Evolutionary conservation across 2,888 invertebrate species (phyloP), one percentile per base, ranked within the genome.

Genomic region (Koerneria pararmatus): DNA sequence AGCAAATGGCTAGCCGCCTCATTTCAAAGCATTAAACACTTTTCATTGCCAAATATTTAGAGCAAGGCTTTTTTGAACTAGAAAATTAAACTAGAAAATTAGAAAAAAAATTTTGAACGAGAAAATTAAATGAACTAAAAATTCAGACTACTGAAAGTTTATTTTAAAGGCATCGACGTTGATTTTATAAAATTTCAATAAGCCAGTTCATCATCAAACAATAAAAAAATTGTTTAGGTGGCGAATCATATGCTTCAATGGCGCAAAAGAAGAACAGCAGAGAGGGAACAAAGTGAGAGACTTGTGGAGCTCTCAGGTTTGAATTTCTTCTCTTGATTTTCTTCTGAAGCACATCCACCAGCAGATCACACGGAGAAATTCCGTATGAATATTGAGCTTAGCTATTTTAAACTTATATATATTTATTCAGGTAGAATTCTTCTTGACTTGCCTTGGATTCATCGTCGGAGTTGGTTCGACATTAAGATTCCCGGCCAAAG

Each of bases 381-480:
- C n/a, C n/a, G n/a, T n/a, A n/a, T n/a, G 49, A 60, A 29, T 34
- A 60, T 48, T 32, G 3, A 19, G 15, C n/a, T 24, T 8, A 11
- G 48, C 48, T 8, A 46, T 15, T 11, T 22, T 19, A 31, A 15
- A 0, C 32, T 67, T 32, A 27, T 37, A 19, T 22, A 31, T 11
- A 29, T n/a, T 22, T 4, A 57, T 71, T 53, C 63, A 80, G 74
- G 75, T 78, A 53, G 77, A 79, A 57, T 82, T 82, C 67, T 79
- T 82, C 68, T 69, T 80, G 27, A 74, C 82, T 3, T 79, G 78
- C 61, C 73, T 81, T 32, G 81, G 82, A 3, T 79, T 82, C 59
- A 80, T 82, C 63, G 77, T 82, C 8, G 82, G 82, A 1, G 79
- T 82, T 6, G 81, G 81, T 0, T 79, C 80, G 67, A 75, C 78